Evolutionary conservation across 1,140 invertebrate genomes (phyloP).

Genomic region (Orchestia grillus): DNA sequence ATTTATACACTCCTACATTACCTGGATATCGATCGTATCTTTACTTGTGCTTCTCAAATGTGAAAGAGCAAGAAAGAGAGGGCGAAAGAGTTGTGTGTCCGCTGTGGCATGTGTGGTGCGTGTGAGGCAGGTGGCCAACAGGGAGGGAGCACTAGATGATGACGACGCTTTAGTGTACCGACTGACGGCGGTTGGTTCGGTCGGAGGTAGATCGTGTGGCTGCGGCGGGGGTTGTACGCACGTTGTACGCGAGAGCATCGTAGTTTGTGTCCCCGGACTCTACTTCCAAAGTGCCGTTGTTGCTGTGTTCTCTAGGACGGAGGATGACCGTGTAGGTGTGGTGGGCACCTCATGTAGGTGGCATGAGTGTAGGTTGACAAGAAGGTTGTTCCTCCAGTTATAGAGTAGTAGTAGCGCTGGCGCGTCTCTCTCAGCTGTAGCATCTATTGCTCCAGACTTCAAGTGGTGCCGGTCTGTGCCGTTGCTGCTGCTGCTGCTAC

Average conservation of each 20-base stretch:
- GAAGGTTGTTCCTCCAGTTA: conserved; percentile 32
- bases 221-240: conserved; percentile 2
- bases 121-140: conserved; percentile 45
- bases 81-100: conserved; percentile 19
- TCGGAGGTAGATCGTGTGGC: background rate
- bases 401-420: background rate
- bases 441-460: conserved; percentile 49
- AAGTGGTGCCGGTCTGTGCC: conserved; percentile 41
- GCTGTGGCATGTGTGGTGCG: conserved; percentile 24
- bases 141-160: background rate
- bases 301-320: background rate
- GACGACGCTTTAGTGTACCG: conserved; percentile 36
- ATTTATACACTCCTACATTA: no score
- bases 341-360: conserved; percentile 43
- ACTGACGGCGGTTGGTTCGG: conserved; percentile 47
- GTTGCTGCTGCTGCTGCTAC: background rate
- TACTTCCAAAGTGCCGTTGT: background rate
- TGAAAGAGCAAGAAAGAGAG: conserved; percentile 24
- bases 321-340: conserved; percentile 50
- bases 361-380: conserved; percentile 40
- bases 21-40: background rate
- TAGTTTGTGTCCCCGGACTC: background rate
- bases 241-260: background rate
- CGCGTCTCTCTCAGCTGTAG: conserved; percentile 24
- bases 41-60: background rate